phyloP scores from a whole-genome alignment of 1,140 invertebrate species.

The Ctenoplectra terminalis region DNA sequence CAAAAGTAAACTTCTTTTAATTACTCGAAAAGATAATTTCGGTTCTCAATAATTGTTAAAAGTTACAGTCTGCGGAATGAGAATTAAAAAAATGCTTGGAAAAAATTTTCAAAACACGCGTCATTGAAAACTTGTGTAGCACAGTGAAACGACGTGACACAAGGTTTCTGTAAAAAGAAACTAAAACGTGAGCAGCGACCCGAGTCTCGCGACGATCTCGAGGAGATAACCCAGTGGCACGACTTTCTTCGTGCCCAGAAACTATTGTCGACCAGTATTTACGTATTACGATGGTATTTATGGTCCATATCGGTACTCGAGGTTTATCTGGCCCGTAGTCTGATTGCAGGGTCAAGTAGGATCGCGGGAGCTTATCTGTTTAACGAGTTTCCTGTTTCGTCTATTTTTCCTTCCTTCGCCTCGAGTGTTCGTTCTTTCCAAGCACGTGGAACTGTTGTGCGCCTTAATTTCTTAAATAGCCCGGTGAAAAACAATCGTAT shows the following conservation, averaged over 20 bases:
- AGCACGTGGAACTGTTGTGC: slow-evolving; percentile 20
- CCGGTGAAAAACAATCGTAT: slow-evolving; percentile 23
- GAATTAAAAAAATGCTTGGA: too few relatives aligned
- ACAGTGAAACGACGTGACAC: background rate
- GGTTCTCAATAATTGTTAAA: background rate
- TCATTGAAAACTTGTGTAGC: background rate
- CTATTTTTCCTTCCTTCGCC: background rate
- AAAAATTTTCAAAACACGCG: slow-evolving; percentile 5
- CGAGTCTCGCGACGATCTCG: slow-evolving; percentile 65
- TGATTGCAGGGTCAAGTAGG: slow-evolving; percentile 32
- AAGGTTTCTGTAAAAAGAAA: background rate
- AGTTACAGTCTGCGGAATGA: too few relatives aligned
- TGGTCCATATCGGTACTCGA: slow-evolving; percentile 8
- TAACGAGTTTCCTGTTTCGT: slow-evolving; percentile 46
- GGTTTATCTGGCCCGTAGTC: slow-evolving; percentile 48
- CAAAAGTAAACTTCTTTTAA: too few relatives aligned
- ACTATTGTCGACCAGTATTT: slow-evolving; percentile 49
- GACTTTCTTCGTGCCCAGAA: slow-evolving; percentile 41
- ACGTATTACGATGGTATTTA: slow-evolving; percentile 46
- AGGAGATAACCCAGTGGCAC: slow-evolving; percentile 72
- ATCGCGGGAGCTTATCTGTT: slow-evolving; percentile 41
- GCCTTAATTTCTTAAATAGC: slow-evolving; percentile 39
- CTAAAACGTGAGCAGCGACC: background rate
- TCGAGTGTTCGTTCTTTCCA: slow-evolving; percentile 22
- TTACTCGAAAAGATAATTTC: too few relatives aligned